Percentiles rank a stretch among this genome's conserved stretches.
These are phyloP conservation scores for Cataglyphis hispanica DNA, from an alignment of 1,140 invertebrate genomes.

Conservation along the genomic window DNA sequence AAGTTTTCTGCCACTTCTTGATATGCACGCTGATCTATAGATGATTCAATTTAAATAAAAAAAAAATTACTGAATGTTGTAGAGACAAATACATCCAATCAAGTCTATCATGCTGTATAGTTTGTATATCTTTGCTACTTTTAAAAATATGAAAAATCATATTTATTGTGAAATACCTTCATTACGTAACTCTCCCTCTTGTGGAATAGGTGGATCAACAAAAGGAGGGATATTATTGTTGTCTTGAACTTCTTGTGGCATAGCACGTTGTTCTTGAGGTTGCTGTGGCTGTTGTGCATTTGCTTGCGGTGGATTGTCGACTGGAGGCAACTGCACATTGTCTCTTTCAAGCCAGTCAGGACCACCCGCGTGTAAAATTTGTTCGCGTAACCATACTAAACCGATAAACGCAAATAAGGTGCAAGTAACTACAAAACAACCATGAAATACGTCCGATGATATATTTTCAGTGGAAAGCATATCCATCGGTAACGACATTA, in stretches of 20 bases:
- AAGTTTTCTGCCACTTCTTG: slow-evolving; percentile 72
- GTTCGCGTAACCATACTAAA: slow-evolving; percentile 98
- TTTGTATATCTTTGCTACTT: neutral
- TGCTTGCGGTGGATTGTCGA: slow-evolving; percentile 80
- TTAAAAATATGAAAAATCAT: neutral
- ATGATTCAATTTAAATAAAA: slow-evolving; percentile 18
- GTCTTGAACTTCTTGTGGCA: slow-evolving; percentile 77
- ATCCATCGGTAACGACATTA: slow-evolving; percentile 95
- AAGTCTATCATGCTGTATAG: neutral
- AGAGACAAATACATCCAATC: neutral
- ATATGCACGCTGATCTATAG: slow-evolving; percentile 65
- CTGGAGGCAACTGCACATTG: slow-evolving; percentile 84
- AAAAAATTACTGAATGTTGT: neutral
- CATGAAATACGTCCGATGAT: slow-evolving; percentile 97
- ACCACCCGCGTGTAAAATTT: slow-evolving; percentile 98
- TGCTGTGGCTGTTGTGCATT: slow-evolving; percentile 70
- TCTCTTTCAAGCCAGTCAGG: slow-evolving; percentile 97
- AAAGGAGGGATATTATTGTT: slow-evolving; percentile 86
- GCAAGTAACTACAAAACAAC: slow-evolving; percentile 98
- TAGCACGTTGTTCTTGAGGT: slow-evolving; percentile 72
- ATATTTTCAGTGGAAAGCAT: slow-evolving; percentile 97
- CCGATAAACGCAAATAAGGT: slow-evolving; percentile 99
- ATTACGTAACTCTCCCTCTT: slow-evolving; percentile 70
- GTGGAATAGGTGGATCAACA: slow-evolving; percentile 77
- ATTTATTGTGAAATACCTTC: slow-evolving; percentile 63